Evolutionary conservation across 2,888 invertebrate genomes (phyloP), one percentile per base, ranked within the genome.

Genomic region (Allophyes oxyacanthae): DNA sequence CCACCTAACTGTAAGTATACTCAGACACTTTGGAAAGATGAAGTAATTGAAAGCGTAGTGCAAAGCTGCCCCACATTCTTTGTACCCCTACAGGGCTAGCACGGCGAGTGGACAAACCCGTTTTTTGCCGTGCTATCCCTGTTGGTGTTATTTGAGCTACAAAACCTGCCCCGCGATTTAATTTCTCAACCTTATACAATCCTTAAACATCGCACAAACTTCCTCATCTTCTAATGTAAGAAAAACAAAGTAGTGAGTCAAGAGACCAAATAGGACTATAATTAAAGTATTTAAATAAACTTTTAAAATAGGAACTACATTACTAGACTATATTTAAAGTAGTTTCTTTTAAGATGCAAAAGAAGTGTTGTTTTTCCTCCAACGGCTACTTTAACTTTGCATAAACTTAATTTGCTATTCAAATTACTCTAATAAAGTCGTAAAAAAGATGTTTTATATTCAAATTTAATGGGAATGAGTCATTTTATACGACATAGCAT

Each of bases 281-380:
- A 60, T 45, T 46, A 42, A 67, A 42, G 11, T 48, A 36, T 32
- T 60, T 46, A 46, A 34, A 14, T 45, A 25, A 25, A 40, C 15
- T 49, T n/a, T 25, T 37, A 15, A 1, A 41, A 25, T 20, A 38
- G 42, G 9, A 36, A 45, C 26, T 28, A 41, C 8, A 11, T 3
- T 20, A 32, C 9, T 34, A 38, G n/a, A n/a, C 13, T 30, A 26
- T 56, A 11, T 20, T 20, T 20, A 20, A 15, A 8, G 7, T 32
- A 41, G 41, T 42, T 25, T 34, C 0, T 14, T 20, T 43, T 11
- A 11, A 1, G 10, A 38, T 34, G 37, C 40, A 28, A 45, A 4
- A 11, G 9, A 0, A 6, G 5, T 2, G 2, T 34, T n/a, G 10
- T 28, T 13, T 38, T 32, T 44, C 14, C 34, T 45, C 11, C 6